Base-by-base conservation (phyloP, 2,888 invertebrate genomes). In the Euproctis similis region DNA sequence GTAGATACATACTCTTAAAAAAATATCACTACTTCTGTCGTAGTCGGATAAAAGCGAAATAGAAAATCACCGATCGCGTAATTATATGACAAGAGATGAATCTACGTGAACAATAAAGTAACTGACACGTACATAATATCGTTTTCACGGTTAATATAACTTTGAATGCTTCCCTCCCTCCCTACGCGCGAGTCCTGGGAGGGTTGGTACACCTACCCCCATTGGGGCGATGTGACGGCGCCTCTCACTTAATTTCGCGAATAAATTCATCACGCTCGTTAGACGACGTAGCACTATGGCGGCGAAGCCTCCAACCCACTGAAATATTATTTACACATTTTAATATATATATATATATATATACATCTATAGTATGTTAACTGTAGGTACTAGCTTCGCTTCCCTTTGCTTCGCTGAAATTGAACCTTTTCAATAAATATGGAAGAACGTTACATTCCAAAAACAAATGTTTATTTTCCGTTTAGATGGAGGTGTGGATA, bases 191-290 rank as follows among this genome's bases (percentile, higher is more conserved):
- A 14, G n/a, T n/a, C n/a, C n/a, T n/a, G n/a, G n/a, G n/a, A n/a
- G n/a, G n/a, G n/a, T n/a, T n/a, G n/a, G n/a, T n/a, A n/a, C n/a
- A n/a, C n/a, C n/a, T n/a, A n/a, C n/a, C 3, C 9, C 18, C n/a
- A n/a, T n/a, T n/a, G n/a, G n/a, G 29, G 34, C 29, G 50, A 39
- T 36, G 26, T 32, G 30, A 43, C 33, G 41, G 27, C 33, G 33
- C 22, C 46, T 41, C 51, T 55, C 67, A 60, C 67, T 68, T 70
- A 57, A 67, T 69, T 68, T 69, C 50, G 58, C 56, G 66, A 65
- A 71, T 69, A 68, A 63, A 70, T 70, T 59, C 63, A 64, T 69
- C 62, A 65, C 54, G 50, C 53, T 46, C 31, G 31, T 37, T 34
- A 33, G 28, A 24, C 30, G 18, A n/a, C 11, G 13, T 12, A 24